Evolutionary conservation across 1,140 invertebrate species (phyloP), one percentile per base, ranked within the genome.

Genomic region (Pogonomyrmex barbatus): DNA sequence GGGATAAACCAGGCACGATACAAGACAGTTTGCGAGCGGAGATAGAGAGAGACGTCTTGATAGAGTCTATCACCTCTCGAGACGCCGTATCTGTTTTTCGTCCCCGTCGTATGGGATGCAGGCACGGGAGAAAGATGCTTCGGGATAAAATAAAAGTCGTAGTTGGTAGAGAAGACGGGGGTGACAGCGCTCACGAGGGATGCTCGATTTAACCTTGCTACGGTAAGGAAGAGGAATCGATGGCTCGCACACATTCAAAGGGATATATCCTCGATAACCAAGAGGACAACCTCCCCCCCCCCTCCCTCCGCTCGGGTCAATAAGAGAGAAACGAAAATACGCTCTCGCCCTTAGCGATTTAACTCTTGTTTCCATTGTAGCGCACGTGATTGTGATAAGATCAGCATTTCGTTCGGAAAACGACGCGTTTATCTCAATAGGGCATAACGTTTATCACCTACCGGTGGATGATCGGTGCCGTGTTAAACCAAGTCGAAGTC

Each of bases 261-360:
- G 24, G 90, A 92, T 93, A 92, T 92, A 92, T 91, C 88, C 79
- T 90, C 88, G 89, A 92, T 92, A 92, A 89, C 87, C 86, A 81
- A 87, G 65, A 79, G 79, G 86, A 89, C 86, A 87, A 86, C 78
- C 60, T 36, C 81, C 24, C 24, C 24, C 24, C 24, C 24, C 0
- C 24, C 24, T 24, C 24, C 0, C 24, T 0, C 0, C 58, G 78
- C 58, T 81, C 85, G 70, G 85, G 85, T 86, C 88, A 89, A 92
- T 92, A 89, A 89, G 85, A 88, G 78, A 83, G 52, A 45, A 76
- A 82, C 83, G 87, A 88, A 90, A 90, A 90, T 90, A 88, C 79
- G 71, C 60, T 63, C 45, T n/a, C 76, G 58, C 76, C 75, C 63
- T 87, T 73, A 78, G 86, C 87, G 86, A 90, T 90, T 91, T 91